Percentiles rank a stretch among this genome's conserved stretches.
phyloP scores from a whole-genome alignment of 2,113 vertebrate genomes.

The Ranitomeya imitator region DNA sequence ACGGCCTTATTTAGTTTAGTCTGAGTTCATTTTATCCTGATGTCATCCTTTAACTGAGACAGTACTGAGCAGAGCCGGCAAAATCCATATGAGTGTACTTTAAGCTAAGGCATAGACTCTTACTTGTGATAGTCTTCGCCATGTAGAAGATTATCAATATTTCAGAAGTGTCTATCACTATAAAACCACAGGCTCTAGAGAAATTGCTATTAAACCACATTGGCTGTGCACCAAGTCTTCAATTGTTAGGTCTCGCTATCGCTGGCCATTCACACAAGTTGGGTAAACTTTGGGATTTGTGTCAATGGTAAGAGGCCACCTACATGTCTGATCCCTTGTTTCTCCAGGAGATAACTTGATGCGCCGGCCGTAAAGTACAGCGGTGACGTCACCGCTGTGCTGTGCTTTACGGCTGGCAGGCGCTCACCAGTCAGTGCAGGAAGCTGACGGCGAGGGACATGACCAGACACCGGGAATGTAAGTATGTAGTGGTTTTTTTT shows the following conservation, averaged over 20 bases:
- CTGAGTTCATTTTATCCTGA: conserved; percentile 51
- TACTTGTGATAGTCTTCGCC: not conserved
- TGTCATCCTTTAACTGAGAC: conserved; percentile 43
- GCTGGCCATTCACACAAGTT: not conserved
- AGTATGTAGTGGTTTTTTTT: too few relatives aligned
- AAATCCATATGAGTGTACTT: conserved; percentile 22
- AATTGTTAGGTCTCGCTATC: not conserved
- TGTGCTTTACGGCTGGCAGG: too few relatives aligned
- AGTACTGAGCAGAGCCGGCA: conserved; percentile 23
- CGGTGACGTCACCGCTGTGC: too few relatives aligned
- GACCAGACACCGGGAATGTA: too few relatives aligned
- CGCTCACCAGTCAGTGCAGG: too few relatives aligned
- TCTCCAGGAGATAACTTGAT: not conserved
- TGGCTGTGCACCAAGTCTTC: not conserved
- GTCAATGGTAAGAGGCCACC: too few relatives aligned
- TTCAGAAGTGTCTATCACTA: conserved; percentile 15
- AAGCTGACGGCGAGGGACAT: too few relatives aligned
- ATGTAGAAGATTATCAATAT: conserved; percentile 7
- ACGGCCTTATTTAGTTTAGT: conserved; percentile 48
- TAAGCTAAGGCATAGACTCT: conserved; percentile 13
- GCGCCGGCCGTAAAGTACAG: too few relatives aligned
- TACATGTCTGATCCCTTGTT: not conserved
- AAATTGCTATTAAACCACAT: not conserved
- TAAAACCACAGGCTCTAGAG: conserved; percentile 8
- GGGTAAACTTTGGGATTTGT: too few relatives aligned